Base-by-base conservation (phyloP, 2,113 vertebrate genomes). In the Rana temporaria region DNA sequence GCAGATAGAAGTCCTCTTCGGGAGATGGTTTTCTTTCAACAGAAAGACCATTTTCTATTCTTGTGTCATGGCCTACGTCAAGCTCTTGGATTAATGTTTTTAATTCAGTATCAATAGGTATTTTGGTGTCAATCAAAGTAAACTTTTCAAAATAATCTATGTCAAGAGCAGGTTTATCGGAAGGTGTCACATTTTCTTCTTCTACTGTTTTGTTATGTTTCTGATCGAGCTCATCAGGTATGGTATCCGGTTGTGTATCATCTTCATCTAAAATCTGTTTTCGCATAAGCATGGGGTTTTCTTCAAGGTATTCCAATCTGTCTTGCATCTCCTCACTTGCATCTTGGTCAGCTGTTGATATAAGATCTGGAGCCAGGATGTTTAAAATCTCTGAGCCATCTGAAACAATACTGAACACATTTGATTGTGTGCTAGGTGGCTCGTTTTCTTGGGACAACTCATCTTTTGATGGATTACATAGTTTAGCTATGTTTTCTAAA, bases 131-230 rank as follows among this genome's bases (percentile, higher is more conserved):
- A 85, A 96, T 87, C 85, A 99, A 89, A 6, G 94, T 98, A 70
- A 97, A 96, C 86, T 97, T 97, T 91, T 97, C 97, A 87, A 98
- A 96, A 89, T 98, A 98, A 90, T 99, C 97, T 72, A 96, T 88
- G 77, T 96, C 93, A 2, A 55, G 77, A 1, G 78, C 72, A 88
- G 78, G 32, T 69, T 85, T 86, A 26, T 85, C 65, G 59, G 68
- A 0, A 0, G 56, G 0, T 42, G 56, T 82, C 59, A 84, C 48
- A 76, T 88, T 26, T 38, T 1, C 56, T 84, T 87, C 81, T 68
- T 0, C 0, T 17, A 15, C 18, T 26, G 14, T 59, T 6, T 12
- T 17, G 55, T 7, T n/a, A 56, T 24, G 19, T 20, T 70, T 84
- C 4, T 16, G 17, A 79, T 90, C 26, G 3, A 30, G 26, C 26